A percentile compares a stretch with the other conserved stretches of the same genome.
These are phyloP conservation scores for Solea solea DNA, from an alignment of 2,113 vertebrate species.

Conservation along the genomic window DNA sequence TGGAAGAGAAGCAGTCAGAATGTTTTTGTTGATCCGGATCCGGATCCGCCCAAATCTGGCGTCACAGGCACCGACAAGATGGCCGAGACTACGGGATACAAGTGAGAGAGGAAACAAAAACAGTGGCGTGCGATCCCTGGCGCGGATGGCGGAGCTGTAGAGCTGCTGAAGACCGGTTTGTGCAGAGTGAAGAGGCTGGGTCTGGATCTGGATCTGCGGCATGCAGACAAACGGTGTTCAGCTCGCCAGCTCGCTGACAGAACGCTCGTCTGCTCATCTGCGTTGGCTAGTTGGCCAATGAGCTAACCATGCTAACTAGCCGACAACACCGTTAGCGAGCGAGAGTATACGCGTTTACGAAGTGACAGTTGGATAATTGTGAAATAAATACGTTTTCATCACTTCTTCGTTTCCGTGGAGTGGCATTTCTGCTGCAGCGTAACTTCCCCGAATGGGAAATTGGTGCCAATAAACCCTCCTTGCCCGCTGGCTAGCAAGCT, in stretches of 20 bases:
- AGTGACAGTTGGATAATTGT: constrained; percentile 40
- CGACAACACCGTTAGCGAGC: constrained; percentile 50
- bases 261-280: constrained; percentile 52
- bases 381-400: background rate
- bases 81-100: constrained; percentile 78
- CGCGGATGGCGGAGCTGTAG: constrained; percentile 22
- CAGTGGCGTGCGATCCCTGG: constrained; percentile 49
- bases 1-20: constrained; percentile 13
- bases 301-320: constrained; percentile 73
- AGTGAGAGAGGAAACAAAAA: constrained; percentile 82
- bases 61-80: constrained; percentile 82
- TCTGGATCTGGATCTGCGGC: constrained; percentile 10
- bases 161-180: constrained; percentile 1
- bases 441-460: background rate
- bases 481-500: constrained; percentile 35
- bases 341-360: constrained; percentile 31
- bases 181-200: background rate
- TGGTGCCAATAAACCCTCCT: constrained; percentile 10
- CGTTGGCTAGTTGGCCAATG: constrained; percentile 56
- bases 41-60: constrained; percentile 66
- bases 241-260: constrained; percentile 35
- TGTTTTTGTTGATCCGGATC: constrained; percentile 63
- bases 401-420: background rate
- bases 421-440: background rate
- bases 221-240: constrained; percentile 40